Evolutionary conservation across 2,113 vertebrate genomes (phyloP), one percentile per base, ranked within the genome.

Genomic region (Apeltes quadracus): DNA sequence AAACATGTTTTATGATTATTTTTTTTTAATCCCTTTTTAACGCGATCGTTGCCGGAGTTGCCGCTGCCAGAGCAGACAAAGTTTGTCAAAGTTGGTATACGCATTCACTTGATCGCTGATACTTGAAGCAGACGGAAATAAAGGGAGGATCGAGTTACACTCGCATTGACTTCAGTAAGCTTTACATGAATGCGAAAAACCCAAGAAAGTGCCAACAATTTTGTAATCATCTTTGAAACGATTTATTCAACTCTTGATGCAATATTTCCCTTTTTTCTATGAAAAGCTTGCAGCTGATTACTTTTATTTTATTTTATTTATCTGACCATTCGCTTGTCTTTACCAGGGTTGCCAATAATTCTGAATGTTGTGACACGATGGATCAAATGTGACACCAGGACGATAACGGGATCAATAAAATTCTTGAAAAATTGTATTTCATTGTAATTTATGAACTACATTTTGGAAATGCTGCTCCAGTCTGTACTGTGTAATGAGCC

Each of bases 151-250:
- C 48, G n/a, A 29, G 44, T 32, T 36, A n/a, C 3, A 22, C 27
- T 43, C 53, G 20, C 7, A 15, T 53, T 36, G 66, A 79, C 27
- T 56, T 67, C 9, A 66, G 12, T 39, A 16, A 75, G 55, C 54
- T 83, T 79, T 73, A 62, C 59, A 54, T 46, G 43, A 65, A 85
- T 83, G 84, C 85, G 83, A 89, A 88, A 87, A 81, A 81, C 11
- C 53, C 44, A 79, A 81, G 54, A 57, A 88, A 89, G 90, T 92
- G 89, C 90, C 90, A 91, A 90, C 51, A 56, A 20, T 79, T 84
- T 81, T 83, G 18, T 71, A 63, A 73, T 67, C 38, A 65, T 48
- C 58, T 72, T 69, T 68, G 32, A 38, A 68, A 61, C 18, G 41
- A 46, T 70, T 14, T 51, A 57, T 58, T 78, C n/a, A 55, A 61